phyloP scores from a whole-genome alignment of 1,140 invertebrate species.

The Leptinotarsa undecemlineata region DNA sequence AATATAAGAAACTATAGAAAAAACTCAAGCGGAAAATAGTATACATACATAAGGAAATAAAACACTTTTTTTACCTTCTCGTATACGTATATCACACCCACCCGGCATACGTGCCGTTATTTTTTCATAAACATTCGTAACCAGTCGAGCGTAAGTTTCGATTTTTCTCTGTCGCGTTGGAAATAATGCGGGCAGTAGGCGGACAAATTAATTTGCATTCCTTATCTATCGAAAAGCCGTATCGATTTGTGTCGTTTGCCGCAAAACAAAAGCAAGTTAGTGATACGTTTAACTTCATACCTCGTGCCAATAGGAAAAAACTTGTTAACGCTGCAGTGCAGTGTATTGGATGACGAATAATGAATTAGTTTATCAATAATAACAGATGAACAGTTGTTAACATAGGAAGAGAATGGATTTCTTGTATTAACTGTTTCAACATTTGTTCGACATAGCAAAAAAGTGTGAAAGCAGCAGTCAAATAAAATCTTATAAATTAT shows the following conservation, averaged over 20 bases:
- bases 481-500: too few species aligned
- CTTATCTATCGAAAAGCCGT: conserved; percentile 17
- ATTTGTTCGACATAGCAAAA: too few species aligned
- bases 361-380: too few species aligned
- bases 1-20: too few species aligned
- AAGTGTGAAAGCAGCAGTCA: too few species aligned
- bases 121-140: not conserved
- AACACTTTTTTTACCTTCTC: not conserved
- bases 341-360: not conserved
- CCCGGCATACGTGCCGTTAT: not conserved
- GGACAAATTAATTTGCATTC: conserved; percentile 34
- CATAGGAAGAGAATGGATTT: too few species aligned
- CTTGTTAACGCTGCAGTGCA: not conserved
- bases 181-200: conserved; percentile 23
- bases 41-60: too few species aligned
- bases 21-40: too few species aligned
- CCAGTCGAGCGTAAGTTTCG: conserved; percentile 13
- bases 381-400: too few species aligned
- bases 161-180: conserved; percentile 9
- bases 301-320: conserved; percentile 9
- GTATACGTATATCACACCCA: not conserved
- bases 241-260: conserved; percentile 25
- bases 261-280: conserved; percentile 21
- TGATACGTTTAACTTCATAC: conserved; percentile 9
- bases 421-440: too few species aligned